These are phyloP conservation scores for Esperia sulphurella DNA, from an alignment of 2,888 invertebrate genomes.

Conservation along the genomic window DNA sequence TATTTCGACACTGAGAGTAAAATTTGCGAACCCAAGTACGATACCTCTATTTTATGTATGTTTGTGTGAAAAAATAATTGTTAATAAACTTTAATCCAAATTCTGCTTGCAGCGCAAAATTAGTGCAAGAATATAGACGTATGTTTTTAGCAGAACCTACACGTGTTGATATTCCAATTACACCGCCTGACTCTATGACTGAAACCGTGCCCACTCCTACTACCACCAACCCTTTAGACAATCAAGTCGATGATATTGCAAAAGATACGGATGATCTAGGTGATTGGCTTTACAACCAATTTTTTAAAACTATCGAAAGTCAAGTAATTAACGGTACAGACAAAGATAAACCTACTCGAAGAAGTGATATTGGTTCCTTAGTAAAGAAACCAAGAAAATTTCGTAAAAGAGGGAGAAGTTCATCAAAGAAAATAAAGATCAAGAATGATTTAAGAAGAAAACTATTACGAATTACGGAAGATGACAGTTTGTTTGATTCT, in stretches of 20 bases:
- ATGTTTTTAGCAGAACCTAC: slow-evolving; percentile 34
- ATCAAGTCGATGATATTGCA: slow-evolving; percentile 42
- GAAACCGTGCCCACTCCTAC: slow-evolving; percentile 24
- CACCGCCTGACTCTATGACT: slow-evolving; percentile 14
- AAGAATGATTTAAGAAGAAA: slow-evolving; percentile 44
- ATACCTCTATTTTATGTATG: background rate
- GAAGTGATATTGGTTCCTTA: slow-evolving; percentile 29
- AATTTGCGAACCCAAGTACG: slow-evolving; percentile 67
- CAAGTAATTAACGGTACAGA: slow-evolving; percentile 61
- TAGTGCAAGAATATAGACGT: slow-evolving; percentile 42
- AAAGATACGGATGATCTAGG: slow-evolving; percentile 60
- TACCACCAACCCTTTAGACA: slow-evolving; percentile 26
- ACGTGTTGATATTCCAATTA: slow-evolving; percentile 17
- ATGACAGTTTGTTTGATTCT: slow-evolving; percentile 61
- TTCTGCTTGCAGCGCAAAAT: slow-evolving; percentile 45
- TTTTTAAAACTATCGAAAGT: slow-evolving; percentile 67
- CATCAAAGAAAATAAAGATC: slow-evolving; percentile 25
- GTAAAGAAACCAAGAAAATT: slow-evolving; percentile 24
- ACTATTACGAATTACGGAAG: slow-evolving; percentile 53
- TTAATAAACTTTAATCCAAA: background rate
- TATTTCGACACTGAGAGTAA: slow-evolving; percentile 68
- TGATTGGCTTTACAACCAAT: slow-evolving; percentile 70
- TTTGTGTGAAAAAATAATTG: background rate
- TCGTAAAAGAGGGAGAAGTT: slow-evolving; percentile 21
- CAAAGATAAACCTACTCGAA: slow-evolving; percentile 36